Base-by-base conservation (phyloP, 2,888 invertebrate species). In the Leptarthrus brevirostris region DNA sequence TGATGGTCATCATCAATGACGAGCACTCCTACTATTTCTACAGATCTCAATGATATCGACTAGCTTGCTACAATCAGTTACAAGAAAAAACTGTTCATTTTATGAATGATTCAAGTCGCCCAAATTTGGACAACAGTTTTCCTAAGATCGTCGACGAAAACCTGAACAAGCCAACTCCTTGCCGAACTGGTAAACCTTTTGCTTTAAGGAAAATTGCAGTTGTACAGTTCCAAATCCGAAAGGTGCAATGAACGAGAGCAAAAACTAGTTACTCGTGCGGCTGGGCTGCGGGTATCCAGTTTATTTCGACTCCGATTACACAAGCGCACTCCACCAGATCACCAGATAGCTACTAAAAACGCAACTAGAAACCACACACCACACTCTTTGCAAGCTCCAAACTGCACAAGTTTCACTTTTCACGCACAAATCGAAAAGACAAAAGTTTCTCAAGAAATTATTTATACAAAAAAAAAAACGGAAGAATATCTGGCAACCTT, bases 71-170 rank as follows among this genome's bases (percentile, higher is more conserved):
- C 5, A 18, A 34, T 34, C 5, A n/a, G n/a, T n/a, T n/a, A n/a
- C n/a, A n/a, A n/a, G n/a, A n/a, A n/a, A n/a, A n/a, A n/a, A n/a
- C n/a, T n/a, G n/a, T n/a, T n/a, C n/a, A n/a, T n/a, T 61, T 61
- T 61, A 61, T 61, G 61, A 61, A 61, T 61, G 61, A 61, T 61
- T n/a, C n/a, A n/a, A n/a, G n/a, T n/a, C n/a, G n/a, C n/a, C n/a
- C n/a, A n/a, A n/a, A n/a, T n/a, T n/a, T n/a, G n/a, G n/a, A n/a
- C n/a, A n/a, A n/a, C n/a, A n/a, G n/a, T n/a, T n/a, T n/a, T n/a
- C n/a, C n/a, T n/a, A n/a, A n/a, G n/a, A n/a, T n/a, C n/a, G n/a
- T n/a, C n/a, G n/a, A n/a, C n/a, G n/a, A n/a, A n/a, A n/a, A n/a
- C n/a, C n/a, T n/a, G n/a, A 18, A 40, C 2, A 61, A 61, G 40